phyloP scores from a whole-genome alignment of 2,113 vertebrate genomes.

The Tinamus guttatus region DNA sequence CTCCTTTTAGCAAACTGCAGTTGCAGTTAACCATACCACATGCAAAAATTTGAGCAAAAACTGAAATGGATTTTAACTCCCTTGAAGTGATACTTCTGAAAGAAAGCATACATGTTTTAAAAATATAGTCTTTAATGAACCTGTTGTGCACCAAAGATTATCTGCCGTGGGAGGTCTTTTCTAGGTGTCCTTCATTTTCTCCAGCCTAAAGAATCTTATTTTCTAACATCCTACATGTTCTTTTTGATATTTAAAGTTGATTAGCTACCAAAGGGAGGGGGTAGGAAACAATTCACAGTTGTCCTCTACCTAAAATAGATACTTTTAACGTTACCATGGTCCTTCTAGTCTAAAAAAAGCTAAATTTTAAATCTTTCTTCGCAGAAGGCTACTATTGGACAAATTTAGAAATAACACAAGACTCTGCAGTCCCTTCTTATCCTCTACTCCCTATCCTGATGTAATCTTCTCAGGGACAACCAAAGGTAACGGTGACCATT shows the following conservation, averaged over 20 bases:
- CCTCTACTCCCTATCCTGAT: not conserved
- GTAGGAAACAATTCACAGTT: not conserved
- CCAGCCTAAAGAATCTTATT: not conserved
- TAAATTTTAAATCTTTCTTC: not conserved
- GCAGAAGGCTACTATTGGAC: not conserved
- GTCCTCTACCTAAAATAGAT: not conserved
- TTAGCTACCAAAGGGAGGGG: not conserved
- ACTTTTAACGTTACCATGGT: not conserved
- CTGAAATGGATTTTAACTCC: not conserved
- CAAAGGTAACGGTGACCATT: fast-evolving
- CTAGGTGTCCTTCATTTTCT: not conserved
- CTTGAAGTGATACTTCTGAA: not conserved
- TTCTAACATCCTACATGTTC: not conserved
- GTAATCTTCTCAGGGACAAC: not conserved
- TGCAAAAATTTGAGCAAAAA: not conserved
- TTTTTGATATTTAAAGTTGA: not conserved
- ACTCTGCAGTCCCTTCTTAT: not conserved
- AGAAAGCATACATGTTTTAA: not conserved
- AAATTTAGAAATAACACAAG: not conserved
- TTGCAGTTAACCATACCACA: not conserved
- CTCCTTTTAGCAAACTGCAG: not conserved
- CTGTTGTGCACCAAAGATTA: not conserved
- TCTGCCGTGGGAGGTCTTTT: not conserved
- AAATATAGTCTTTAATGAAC: not conserved
- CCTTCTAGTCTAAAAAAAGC: not conserved